Base-by-base conservation (phyloP, 2,888 invertebrate genomes). In the Priocnemis perturbator region DNA sequence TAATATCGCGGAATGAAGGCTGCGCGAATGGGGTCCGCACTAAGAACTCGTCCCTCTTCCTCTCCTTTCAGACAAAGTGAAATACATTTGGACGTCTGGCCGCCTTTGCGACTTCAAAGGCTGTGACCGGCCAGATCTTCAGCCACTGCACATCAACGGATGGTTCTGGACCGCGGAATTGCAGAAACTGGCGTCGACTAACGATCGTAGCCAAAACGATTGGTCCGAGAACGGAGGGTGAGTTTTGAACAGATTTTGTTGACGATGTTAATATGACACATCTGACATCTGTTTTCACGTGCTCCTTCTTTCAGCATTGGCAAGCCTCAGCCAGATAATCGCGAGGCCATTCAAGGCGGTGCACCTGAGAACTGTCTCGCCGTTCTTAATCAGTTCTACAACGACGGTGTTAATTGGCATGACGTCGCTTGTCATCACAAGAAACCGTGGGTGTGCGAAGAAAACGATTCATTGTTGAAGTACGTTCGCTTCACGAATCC, bases 151-250 rank as follows among this genome's bases (percentile, higher is more conserved):
- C 64, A 89, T 96, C 75, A 96, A 96, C 86, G 97, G 97, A 48
- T 97, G 97, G 97, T 97, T 97, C 92, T 97, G 96, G 96, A 96
- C 96, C 21, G 96, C 95, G 47, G 95, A 94, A 82, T 92, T 95
- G 63, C 95, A 95, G 90, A 96, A 96, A 89, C 90, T 97, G 82
- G 95, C 96, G 0, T 95, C 96, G 58, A 94, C 95, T 64, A 95
- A 92, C 66, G 94, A 95, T 90, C 92, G 96, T 61, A 92, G 92
- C 63, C 95, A 96, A 87, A 96, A 95, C 89, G 96, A 96, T 90
- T 96, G 96, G 96, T 96, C 96, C 47, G 94, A 94, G 87, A 94
- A 91, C 77, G 97, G 97, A 83, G 96, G 96, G 90, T 91, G 80
- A 87, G 82, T 60, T 26, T 52, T 9, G 0, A 21, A 21, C 17